Conservation (phyloP, 1,140 invertebrate genomes). For the Asbolus verrucosus region DNA sequence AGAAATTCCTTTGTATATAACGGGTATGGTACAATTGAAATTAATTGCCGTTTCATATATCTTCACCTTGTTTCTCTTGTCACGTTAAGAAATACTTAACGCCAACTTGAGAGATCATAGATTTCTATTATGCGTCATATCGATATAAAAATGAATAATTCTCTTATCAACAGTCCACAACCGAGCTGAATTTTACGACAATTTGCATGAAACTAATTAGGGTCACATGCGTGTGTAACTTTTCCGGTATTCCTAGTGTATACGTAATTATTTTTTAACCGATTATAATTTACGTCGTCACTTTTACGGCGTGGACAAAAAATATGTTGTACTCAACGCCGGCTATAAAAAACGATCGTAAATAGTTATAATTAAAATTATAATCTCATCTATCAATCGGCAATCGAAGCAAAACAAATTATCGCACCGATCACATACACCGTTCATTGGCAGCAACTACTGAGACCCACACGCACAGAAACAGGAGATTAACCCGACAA, state of each 20-base stretch:
- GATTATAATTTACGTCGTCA: no score
- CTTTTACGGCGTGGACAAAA: no score
- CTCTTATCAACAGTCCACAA: no score
- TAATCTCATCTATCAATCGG: constrained; percentile 51
- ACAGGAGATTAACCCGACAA: constrained; percentile 51
- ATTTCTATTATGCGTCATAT: background rate
- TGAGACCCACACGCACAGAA: constrained; percentile 48
- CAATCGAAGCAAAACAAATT: constrained; percentile 52
- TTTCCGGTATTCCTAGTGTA: no score
- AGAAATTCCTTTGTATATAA: constrained; percentile 36
- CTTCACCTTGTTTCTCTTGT: constrained; percentile 51
- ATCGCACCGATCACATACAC: constrained; percentile 49
- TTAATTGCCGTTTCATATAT: constrained; percentile 56
- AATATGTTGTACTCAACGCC: no score
- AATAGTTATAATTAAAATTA: constrained; percentile 47
- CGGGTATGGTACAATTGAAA: constrained; percentile 51
- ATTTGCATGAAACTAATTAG: no score
- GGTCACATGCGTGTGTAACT: no score
- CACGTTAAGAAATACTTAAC: constrained; percentile 30
- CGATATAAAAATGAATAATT: background rate
- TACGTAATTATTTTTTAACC: no score
- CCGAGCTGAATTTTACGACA: no score
- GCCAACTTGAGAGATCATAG: background rate
- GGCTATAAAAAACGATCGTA: background rate
- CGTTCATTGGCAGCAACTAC: constrained; percentile 50